Evolutionary conservation across 2,797 vertebrate genomes (phyloP), one percentile per base, ranked within the genome.

Genomic region (Dermochelys coriacea): DNA sequence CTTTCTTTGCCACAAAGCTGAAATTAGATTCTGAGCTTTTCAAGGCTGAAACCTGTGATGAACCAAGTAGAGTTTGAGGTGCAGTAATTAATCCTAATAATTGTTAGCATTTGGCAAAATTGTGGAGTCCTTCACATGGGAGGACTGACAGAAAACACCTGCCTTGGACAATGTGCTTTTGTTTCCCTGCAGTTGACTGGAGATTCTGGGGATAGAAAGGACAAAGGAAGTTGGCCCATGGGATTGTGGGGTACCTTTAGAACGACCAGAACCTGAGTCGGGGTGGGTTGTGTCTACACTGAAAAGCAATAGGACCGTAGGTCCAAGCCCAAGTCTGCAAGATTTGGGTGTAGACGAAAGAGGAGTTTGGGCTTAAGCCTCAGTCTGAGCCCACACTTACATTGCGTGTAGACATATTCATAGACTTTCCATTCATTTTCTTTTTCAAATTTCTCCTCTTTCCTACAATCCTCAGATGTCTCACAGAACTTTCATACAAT

Each of bases 111-210:
- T 61, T 61, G 55, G 11, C 27, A 29, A 57, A 57, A 57, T 29
- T 57, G n/a, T 3, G 12, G 2, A 92, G n/a, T 3, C 54, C 16
- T 27, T 86, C 51, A 1, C 1, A 27, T 0, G 0, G 1, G 7
- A 93, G 5, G 5, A 41, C 2, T 2, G 1, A 89, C 14, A 87
- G 12, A 0, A 29, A 7, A 57, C 8, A 80, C 5, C 15, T 1
- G 1, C 2, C n/a, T 51, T 45, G 1, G 4, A 14, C 23, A 86
- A 59, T 4, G 6, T 79, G 86, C 3, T 7, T 88, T 75, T 4
- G 12, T 57, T 57, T 57, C 55, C 27, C 12, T 57, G 54, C 4
- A 55, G 23, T 55, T 23, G 54, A 55, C 21, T 57, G 27, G 12
- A 57, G 55, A 57, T 6, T 57, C 55, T 57, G 29, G 55, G 55